Percentiles rank a stretch among this genome's conserved stretches.
phyloP scores from a whole-genome alignment of 1,140 invertebrate genomes.

The Hyles vespertilio region DNA sequence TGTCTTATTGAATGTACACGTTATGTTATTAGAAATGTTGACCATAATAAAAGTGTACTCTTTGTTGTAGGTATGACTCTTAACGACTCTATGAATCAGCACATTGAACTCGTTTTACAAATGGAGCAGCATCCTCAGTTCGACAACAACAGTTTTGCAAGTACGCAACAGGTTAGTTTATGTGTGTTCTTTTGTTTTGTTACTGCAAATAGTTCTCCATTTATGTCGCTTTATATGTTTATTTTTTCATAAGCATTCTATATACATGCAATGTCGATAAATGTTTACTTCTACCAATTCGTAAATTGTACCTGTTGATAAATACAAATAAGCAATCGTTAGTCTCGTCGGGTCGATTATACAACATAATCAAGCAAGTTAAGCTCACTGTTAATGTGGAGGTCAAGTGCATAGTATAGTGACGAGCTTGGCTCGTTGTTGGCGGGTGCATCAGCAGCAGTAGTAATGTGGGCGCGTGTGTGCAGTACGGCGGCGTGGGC shows the following conservation, averaged over 20 bases:
- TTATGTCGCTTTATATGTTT: not conserved
- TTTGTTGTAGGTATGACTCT: constrained; percentile 67
- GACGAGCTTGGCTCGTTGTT: too few species aligned
- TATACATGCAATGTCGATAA: too few species aligned
- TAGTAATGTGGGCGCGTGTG: not conserved
- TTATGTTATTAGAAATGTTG: constrained; percentile 2
- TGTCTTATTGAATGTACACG: too few species aligned
- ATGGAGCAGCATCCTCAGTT: constrained; percentile 76
- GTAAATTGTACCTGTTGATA: too few species aligned
- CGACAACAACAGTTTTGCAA: constrained; percentile 72
- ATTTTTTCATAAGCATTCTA: not conserved
- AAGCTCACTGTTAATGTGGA: too few species aligned
- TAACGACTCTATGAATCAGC: constrained; percentile 75
- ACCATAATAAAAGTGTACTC: not conserved
- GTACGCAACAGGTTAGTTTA: constrained; percentile 62
- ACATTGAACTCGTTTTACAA: constrained; percentile 72
- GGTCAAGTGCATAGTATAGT: too few species aligned
- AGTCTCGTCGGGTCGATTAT: too few species aligned
- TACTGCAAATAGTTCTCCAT: not conserved
- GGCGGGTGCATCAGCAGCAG: too few species aligned
- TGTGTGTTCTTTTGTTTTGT: constrained; percentile 13
- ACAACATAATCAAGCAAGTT: too few species aligned
- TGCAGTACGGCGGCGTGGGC: constrained; percentile 46
- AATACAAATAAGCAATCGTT: too few species aligned
- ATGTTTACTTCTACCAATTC: too few species aligned